Base-by-base conservation (phyloP, 2,113 vertebrate species). In the Aspidoscelis tigris region DNA sequence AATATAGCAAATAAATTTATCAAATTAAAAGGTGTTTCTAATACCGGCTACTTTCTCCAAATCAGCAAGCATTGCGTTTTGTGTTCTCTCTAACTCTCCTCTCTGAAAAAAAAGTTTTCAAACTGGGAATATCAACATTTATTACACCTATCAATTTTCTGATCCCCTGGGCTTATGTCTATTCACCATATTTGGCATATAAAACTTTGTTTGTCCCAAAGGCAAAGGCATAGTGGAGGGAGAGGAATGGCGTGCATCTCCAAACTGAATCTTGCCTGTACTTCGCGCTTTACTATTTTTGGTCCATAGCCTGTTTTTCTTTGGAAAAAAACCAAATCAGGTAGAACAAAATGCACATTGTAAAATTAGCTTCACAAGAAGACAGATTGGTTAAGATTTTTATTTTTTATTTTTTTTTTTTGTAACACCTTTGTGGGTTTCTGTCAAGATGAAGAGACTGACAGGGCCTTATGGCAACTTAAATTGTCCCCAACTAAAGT, bases 291-390 rank as follows among this genome's bases (percentile, higher is more conserved):
- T 70, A 86, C n/a, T 93, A 90, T 93, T 94, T 94, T 93, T 90
- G 87, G 91, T 78, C 87, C 84, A 75, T 21, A 89, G 80, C 14
- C 86, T 92, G 71, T 77, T 92, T 89, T 92, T 93, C 84, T 86
- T 78, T 86, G 12, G 80, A 84, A 78, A 26, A 90, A 88, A 85
- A 81, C 82, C 84, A 87, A 87, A 88, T 88, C 18, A 92, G 87
- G 92, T 92, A 89, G 88, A 91, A 89, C 83, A 89, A 92, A 89
- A 87, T n/a, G 39, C 74, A 90, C 70, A 86, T 90, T 91, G 8
- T 80, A 83, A 76, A 64, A 83, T 91, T 77, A 88, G 90, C 88
- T 85, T 58, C 90, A 85, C 68, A 83, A 61, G 84, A 8, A 1
- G 0, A 44, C 50, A 66, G 76, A 92, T 89, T 81, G 71, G 44